phyloP scores from a whole-genome alignment of 2,113 vertebrate genomes.

The Cavia porcellus region DNA sequence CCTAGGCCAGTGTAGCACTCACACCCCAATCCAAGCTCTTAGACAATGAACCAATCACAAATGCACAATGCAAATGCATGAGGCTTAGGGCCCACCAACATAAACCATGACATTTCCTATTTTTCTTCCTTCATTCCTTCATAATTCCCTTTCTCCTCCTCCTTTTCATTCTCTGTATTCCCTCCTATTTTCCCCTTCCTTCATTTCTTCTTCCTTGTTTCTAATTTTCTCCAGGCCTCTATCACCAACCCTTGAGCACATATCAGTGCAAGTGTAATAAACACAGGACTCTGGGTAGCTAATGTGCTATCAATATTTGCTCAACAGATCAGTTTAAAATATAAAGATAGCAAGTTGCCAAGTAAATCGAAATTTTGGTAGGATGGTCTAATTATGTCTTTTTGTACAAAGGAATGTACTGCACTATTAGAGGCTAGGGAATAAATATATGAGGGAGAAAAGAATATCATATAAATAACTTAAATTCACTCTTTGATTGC shows the following conservation, averaged over 20 bases:
- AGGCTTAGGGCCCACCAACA: too few relatives aligned
- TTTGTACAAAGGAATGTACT: neutral
- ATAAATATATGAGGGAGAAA: neutral
- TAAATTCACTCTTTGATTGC: neutral
- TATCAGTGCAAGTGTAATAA: neutral
- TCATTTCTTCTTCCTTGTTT: neutral
- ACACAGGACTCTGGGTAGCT: neutral
- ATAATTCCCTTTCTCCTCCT: too few relatives aligned
- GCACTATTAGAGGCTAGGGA: neutral
- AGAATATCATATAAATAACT: neutral
- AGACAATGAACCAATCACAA: too few relatives aligned
- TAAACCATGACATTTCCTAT: too few relatives aligned
- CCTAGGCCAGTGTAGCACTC: too few relatives aligned
- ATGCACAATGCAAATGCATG: too few relatives aligned
- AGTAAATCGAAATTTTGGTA: neutral
- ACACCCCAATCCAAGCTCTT: too few relatives aligned
- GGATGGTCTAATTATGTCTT: neutral
- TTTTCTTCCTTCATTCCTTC: neutral
- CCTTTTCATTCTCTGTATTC: neutral
- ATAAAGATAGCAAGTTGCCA: neutral
- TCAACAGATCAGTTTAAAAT: neutral
- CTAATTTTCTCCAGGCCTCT: neutral
- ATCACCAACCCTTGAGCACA: accelerated
- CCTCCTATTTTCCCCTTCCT: neutral
- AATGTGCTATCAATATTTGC: neutral